Evolutionary conservation across 2,113 vertebrate species (phyloP), one percentile per base, ranked within the genome.

Genomic region (Dicentrarchus labrax): DNA sequence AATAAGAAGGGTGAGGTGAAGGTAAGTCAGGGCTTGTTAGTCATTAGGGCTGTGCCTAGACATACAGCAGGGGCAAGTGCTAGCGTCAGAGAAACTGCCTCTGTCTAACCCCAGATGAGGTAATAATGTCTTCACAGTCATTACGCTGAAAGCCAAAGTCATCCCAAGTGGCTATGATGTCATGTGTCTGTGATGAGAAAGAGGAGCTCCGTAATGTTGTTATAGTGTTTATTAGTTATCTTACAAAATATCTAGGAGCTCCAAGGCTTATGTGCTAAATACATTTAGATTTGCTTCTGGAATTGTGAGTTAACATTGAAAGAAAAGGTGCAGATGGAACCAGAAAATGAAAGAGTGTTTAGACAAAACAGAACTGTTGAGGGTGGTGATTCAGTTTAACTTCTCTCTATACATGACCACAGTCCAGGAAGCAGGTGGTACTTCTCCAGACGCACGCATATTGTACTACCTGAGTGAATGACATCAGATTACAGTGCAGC

Each of bases 11-110:
- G 81, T 82, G 87, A 90, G 81, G 82, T 82, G 45, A 72, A 78
- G 77, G 66, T 92, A 82, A 88, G 83, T 85, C 79, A 73, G 57
- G 86, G 59, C 79, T 78, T 86, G 90, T 92, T 89, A 88, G 83
- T 92, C 91, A 93, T 17, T 81, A 56, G 75, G 83, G 64, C 56
- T 76, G 39, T 22, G 72, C 82, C 72, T 39, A 41, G n/a, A 76
- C 77, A 10, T 15, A 72, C 22, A 80, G 51, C 4, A 3, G 36
- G 30, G 41, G 60, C 90, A 93, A 87, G 89, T 93, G 89, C 43
- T 83, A 69, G 8, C 38, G 51, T 21, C 17, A 56, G 41, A 74
- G 50, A 78, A 86, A 76, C 73, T 76, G 80, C 61, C 48, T 85
- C 43, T 72, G 6, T 82, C 53, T 16, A 78, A 19, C 56, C 80